Percentiles rank a stretch among this genome's conserved stretches.
Conservation (phyloP, 2,113 vertebrate genomes). For the Ciconia maguari region DNA sequence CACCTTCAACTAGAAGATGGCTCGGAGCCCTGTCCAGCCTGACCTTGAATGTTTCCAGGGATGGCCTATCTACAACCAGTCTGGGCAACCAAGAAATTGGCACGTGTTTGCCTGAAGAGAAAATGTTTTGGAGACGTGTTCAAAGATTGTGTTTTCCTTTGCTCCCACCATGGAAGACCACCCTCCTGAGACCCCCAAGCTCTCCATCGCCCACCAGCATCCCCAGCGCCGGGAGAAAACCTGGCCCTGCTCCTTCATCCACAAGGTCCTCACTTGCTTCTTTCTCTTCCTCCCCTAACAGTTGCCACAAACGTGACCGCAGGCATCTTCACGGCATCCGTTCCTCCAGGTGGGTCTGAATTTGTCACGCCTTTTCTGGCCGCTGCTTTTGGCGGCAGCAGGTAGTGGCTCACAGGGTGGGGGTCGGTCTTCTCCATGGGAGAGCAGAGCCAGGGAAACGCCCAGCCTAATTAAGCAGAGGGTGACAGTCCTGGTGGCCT, state of each 20-base stretch:
- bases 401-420: too few relatives aligned
- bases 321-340: accelerated
- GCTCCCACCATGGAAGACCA: not conserved
- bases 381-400: accelerated
- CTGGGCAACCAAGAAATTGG: too few relatives aligned
- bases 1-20: too few relatives aligned
- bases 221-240: not conserved
- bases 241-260: not conserved
- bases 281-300: not conserved
- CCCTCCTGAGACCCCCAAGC: too few relatives aligned
- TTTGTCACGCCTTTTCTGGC: accelerated
- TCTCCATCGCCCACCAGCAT: not conserved
- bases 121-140: too few relatives aligned
- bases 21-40: too few relatives aligned
- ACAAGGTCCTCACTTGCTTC: not conserved
- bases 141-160: not conserved
- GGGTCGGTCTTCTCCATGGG: accelerated
- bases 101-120: too few relatives aligned
- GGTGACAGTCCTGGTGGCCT: too few relatives aligned
- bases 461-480: too few relatives aligned
- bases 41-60: too few relatives aligned
- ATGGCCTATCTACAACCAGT: too few relatives aligned
- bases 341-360: not conserved
- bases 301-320: accelerated
- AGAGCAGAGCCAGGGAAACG: too few relatives aligned